Evolutionary conservation across 2,113 vertebrate genomes (phyloP).

Genomic region (Nettapus auritus): DNA sequence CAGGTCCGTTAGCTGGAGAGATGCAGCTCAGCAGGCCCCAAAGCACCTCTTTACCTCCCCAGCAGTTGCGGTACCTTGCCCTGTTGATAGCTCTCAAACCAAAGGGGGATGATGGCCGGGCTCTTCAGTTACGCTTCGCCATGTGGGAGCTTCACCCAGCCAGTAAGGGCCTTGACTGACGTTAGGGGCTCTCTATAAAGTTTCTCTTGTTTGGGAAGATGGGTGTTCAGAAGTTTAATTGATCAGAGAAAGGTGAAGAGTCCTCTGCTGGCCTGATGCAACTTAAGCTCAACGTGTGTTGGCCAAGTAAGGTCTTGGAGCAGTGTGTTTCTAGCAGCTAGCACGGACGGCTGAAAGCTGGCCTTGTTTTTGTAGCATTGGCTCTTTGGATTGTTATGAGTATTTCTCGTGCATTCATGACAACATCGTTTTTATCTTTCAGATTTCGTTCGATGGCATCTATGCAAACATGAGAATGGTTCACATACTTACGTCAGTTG

Average conservation of each 20-base stretch:
- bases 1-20: neutral
- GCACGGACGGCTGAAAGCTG: neutral
- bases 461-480: slow-evolving; percentile 99
- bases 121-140: neutral
- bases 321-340: neutral
- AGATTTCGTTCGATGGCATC: slow-evolving; percentile 97
- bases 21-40: neutral
- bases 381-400: neutral
- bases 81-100: neutral
- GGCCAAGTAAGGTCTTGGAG: neutral
- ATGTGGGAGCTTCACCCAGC: neutral
- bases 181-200: neutral
- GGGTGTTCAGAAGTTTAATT: neutral
- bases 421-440: slow-evolving; percentile 57
- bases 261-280: neutral
- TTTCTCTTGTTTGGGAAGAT: neutral
- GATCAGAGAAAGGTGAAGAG: neutral
- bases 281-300: neutral
- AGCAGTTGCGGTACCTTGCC: neutral
- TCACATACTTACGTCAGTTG: slow-evolving; percentile 97
- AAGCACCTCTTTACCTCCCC: neutral
- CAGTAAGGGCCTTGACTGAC: neutral
- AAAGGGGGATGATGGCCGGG: neutral
- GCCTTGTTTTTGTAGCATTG: neutral
- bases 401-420: neutral